Evolutionary conservation across 2,113 vertebrate genomes (phyloP).

Genomic region (Tupaia chinensis): DNA sequence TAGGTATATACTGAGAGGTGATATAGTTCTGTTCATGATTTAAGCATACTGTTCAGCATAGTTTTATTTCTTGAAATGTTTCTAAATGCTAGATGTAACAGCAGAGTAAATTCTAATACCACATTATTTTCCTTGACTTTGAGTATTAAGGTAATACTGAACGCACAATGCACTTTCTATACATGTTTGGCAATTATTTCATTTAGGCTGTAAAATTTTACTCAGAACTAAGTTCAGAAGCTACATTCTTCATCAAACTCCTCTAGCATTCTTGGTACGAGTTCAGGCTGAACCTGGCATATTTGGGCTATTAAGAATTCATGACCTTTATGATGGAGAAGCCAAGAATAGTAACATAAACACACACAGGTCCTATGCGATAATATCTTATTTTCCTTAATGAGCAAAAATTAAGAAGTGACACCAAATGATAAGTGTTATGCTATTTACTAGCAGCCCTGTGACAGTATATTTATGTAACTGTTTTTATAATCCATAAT

Average conservation of each 20-base stretch:
- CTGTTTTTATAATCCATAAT: background rate
- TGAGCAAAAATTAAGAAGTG: background rate
- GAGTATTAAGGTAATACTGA: background rate
- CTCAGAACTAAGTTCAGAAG: background rate
- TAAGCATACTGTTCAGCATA: background rate
- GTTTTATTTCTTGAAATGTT: background rate
- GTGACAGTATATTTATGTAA: background rate
- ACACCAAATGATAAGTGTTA: background rate
- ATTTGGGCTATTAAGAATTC: background rate
- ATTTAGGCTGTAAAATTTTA: background rate
- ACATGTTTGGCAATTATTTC: background rate
- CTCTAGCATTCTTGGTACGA: background rate
- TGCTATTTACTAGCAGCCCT: background rate
- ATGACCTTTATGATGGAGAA: background rate
- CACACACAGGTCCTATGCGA: background rate
- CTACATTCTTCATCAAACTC: background rate
- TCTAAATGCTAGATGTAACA: background rate
- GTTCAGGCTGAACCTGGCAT: accelerated
- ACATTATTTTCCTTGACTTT: background rate
- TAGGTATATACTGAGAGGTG: too few relatives aligned
- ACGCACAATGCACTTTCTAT: background rate
- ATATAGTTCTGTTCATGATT: background rate
- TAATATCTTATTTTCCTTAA: background rate
- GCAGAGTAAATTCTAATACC: background rate
- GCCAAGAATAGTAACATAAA: background rate